Evolutionary conservation across 2,113 vertebrate genomes (phyloP).

Genomic region (Melanerpes aurifrons): DNA sequence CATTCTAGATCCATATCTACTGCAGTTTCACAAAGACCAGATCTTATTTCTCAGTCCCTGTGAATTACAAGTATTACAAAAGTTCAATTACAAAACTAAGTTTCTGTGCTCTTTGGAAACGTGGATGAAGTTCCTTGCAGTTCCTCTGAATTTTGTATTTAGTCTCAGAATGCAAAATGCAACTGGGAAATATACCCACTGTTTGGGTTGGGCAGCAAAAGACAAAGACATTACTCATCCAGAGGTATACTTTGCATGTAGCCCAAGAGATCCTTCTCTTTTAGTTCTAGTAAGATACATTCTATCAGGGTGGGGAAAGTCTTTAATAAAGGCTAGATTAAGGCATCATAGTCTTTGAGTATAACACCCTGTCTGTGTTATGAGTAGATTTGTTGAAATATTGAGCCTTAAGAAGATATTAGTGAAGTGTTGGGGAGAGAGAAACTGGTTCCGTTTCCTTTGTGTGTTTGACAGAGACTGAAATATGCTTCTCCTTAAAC

Average conservation of each 20-base stretch:
- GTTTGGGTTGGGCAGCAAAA: neutral
- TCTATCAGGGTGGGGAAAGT: neutral
- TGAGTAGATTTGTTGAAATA: neutral
- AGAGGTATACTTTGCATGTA: neutral
- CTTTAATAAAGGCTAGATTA: neutral
- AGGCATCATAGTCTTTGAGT: neutral
- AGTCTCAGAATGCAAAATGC: neutral
- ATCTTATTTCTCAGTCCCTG: slow-evolving; percentile 54
- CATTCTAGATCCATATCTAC: slow-evolving; percentile 76
- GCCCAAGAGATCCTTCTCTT: neutral
- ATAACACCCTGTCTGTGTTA: neutral
- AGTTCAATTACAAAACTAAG: slow-evolving; percentile 49
- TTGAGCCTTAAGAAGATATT: neutral
- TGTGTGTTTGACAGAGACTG: neutral
- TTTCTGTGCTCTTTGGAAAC: slow-evolving; percentile 28
- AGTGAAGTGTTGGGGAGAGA: neutral
- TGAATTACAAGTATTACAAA: slow-evolving; percentile 43
- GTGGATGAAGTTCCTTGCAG: neutral
- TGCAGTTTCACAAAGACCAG: slow-evolving; percentile 56
- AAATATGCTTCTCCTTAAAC: neutral
- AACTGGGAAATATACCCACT: neutral
- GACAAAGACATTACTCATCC: neutral
- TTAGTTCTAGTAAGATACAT: neutral
- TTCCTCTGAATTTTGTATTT: neutral
- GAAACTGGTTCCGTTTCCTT: neutral